Evolutionary conservation across 2,888 invertebrate species (phyloP).

Genomic region (Rotaria magnacalcarata): DNA sequence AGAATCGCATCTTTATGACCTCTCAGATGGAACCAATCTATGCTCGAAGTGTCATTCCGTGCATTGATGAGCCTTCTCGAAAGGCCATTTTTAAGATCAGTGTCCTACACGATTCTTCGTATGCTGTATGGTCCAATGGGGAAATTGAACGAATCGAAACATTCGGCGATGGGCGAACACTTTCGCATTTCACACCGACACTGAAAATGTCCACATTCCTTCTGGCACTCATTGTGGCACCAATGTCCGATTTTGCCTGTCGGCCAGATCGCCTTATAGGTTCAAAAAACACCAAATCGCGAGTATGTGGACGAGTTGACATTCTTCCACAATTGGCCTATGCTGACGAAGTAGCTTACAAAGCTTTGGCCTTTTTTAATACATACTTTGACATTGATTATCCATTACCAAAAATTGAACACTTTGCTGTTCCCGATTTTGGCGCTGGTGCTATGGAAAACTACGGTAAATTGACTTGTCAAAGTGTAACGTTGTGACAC

Average conservation of each 20-base stretch:
- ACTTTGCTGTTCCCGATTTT: slow-evolving; percentile 59
- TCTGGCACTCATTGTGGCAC: slow-evolving; percentile 76
- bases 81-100: slow-evolving; percentile 52
- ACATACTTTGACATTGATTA: slow-evolving; percentile 52
- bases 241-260: slow-evolving; percentile 69
- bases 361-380: slow-evolving; percentile 54
- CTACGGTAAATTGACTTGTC: slow-evolving; percentile 46
- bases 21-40: slow-evolving; percentile 58
- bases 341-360: slow-evolving; percentile 52
- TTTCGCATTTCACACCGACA: slow-evolving; percentile 69
- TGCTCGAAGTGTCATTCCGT: slow-evolving; percentile 54
- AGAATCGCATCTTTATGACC: slow-evolving; percentile 54
- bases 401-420: slow-evolving; percentile 52
- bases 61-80: slow-evolving; percentile 54
- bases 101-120: slow-evolving; percentile 49
- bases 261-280: neutral
- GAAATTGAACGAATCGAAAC: slow-evolving; percentile 51
- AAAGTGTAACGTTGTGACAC: too few relatives aligned
- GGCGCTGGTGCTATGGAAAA: slow-evolving; percentile 59
- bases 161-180: slow-evolving; percentile 39
- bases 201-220: slow-evolving; percentile 90
- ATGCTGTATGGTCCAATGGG: slow-evolving; percentile 49
- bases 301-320: slow-evolving; percentile 39
- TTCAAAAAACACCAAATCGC: neutral
- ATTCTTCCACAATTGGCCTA: slow-evolving; percentile 53